Percentiles rank a stretch among this genome's conserved stretches.
Evolutionary conservation across 2,888 invertebrate genomes (phyloP).

Genomic region (Opisthograptis luteolata): DNA sequence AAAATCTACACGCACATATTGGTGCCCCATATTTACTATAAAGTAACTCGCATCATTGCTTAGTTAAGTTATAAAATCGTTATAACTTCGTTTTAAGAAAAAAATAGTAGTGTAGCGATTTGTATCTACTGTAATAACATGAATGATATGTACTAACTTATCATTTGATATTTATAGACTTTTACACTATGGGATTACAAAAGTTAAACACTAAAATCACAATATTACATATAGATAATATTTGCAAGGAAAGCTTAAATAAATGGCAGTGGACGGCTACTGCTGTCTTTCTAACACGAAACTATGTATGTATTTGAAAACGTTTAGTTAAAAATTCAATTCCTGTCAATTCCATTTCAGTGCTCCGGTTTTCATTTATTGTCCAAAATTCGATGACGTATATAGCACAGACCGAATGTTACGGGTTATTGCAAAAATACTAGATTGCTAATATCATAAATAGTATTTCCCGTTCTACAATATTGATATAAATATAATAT

Average conservation of each 20-base stretch:
- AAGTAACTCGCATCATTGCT: background rate
- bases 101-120: conserved; percentile 6
- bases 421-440: conserved; percentile 11
- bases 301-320: conserved; percentile 9
- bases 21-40: background rate
- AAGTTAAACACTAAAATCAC: conserved; percentile 35
- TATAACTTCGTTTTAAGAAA: conserved; percentile 2
- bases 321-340: conserved; percentile 30
- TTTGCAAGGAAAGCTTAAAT: conserved; percentile 31
- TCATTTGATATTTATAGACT: conserved; percentile 26
- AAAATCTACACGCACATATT: background rate
- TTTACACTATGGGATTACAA: conserved; percentile 25
- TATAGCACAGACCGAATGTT: conserved; percentile 11
- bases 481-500: conserved; percentile 4
- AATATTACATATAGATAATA: conserved; percentile 31
- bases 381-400: conserved; percentile 36
- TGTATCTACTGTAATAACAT: conserved; percentile 21
- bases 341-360: conserved; percentile 39
- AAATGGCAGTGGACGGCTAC: conserved; percentile 48
- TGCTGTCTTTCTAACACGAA: conserved; percentile 6
- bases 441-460: too few species aligned
- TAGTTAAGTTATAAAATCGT: background rate
- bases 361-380: conserved; percentile 32
- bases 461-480: conserved; percentile 1
- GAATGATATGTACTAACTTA: conserved; percentile 39